Percentiles rank a stretch among this genome's conserved stretches.
Conservation (phyloP, 2,113 vertebrate genomes). For the Oceanites oceanicus region DNA sequence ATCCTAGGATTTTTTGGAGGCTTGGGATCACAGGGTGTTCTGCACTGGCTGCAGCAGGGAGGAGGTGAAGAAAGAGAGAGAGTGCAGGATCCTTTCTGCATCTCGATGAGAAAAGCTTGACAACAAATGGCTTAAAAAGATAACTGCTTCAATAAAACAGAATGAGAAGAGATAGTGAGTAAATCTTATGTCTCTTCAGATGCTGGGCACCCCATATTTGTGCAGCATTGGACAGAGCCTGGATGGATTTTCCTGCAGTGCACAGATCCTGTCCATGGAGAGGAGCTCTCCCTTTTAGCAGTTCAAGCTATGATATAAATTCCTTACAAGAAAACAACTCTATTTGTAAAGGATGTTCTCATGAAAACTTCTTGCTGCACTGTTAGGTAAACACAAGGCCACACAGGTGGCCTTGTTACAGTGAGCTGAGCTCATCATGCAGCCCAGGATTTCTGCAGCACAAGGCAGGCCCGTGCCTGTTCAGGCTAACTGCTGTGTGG, state of each 20-base stretch:
- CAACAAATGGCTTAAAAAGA: neutral
- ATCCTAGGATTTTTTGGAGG: neutral
- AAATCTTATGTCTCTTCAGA: neutral
- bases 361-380: neutral
- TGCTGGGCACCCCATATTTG: fast-evolving
- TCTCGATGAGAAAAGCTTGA: neutral
- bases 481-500: neutral
- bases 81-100: neutral
- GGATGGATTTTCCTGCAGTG: neutral
- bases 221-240: neutral
- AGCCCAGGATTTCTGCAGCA: neutral
- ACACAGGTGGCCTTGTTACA: neutral
- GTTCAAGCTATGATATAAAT: neutral
- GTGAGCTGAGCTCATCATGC: neutral
- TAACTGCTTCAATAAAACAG: neutral
- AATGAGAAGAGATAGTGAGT: neutral
- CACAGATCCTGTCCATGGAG: neutral
- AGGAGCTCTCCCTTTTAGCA: neutral
- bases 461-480: neutral
- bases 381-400: neutral
- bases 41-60: neutral
- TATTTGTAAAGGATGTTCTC: neutral
- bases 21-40: neutral
- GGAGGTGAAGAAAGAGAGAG: neutral
- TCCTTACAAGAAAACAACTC: neutral